phyloP scores from a whole-genome alignment of 53 echinoderm and acorn worm species.

The Apostichopus leukothele region DNA sequence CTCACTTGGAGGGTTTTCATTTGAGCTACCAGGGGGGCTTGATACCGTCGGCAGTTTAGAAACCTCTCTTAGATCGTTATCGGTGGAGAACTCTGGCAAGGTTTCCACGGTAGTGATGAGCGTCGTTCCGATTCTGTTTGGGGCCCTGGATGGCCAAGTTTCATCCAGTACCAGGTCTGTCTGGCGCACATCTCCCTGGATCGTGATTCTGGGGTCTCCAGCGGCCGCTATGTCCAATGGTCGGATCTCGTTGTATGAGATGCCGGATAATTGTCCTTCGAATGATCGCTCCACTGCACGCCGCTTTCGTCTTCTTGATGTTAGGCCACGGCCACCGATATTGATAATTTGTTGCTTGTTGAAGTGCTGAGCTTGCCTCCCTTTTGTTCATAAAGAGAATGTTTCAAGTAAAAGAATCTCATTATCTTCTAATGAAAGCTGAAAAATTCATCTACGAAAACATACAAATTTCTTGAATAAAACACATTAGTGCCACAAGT shows the following conservation, averaged over 20 bases:
- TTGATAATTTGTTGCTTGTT: conserved; percentile 76
- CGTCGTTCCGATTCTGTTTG: neutral
- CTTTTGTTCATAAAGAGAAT: conserved; percentile 30
- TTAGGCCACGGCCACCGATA: conserved; percentile 65
- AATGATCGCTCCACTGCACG: conserved; percentile 34
- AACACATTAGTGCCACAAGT: too few species aligned
- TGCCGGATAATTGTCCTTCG: conserved; percentile 57
- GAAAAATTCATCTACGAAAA: too few species aligned
- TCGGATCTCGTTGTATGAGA: conserved; percentile 79
- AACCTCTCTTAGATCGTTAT: conserved; percentile 12
- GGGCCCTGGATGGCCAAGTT: conserved; percentile 28
- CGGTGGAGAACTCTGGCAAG: conserved; percentile 41
- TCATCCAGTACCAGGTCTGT: neutral
- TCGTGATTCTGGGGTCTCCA: conserved; percentile 58
- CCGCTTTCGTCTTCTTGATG: conserved; percentile 35
- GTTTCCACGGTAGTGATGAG: conserved; percentile 32
- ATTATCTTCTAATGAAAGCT: too few species aligned
- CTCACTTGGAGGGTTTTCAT: neutral
- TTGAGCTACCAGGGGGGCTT: neutral
- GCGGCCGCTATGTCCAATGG: conserved; percentile 72
- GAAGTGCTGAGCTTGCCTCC: conserved; percentile 75
- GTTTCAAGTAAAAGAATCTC: too few species aligned
- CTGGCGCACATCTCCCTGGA: conserved; percentile 66
- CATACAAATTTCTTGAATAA: too few species aligned
- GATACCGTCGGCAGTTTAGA: conserved; percentile 16